A percentile compares a stretch with the other conserved stretches of the same genome.
phyloP scores from a whole-genome alignment of 2,888 invertebrate species.

The Rhagium mordax region DNA sequence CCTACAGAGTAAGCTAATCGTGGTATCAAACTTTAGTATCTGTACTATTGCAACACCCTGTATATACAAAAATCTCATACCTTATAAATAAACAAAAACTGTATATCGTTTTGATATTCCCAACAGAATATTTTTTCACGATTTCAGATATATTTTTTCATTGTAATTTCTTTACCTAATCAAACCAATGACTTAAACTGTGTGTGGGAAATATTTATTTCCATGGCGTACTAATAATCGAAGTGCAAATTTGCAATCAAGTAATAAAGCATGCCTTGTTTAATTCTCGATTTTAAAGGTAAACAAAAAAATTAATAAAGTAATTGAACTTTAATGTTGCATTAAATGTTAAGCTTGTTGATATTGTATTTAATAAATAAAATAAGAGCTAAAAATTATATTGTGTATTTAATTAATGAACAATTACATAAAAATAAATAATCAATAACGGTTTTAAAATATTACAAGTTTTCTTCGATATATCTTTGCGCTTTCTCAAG shows the following conservation, averaged over 20 bases:
- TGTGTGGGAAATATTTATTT: slow-evolving; percentile 8
- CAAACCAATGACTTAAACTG: slow-evolving; percentile 24
- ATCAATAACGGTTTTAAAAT: background rate
- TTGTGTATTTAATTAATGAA: slow-evolving; percentile 25
- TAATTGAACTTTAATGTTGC: slow-evolving; percentile 57
- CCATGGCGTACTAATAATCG: slow-evolving; percentile 9
- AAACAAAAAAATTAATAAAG: slow-evolving; percentile 40
- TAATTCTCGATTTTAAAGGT: slow-evolving; percentile 32
- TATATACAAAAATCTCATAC: too few relatives aligned
- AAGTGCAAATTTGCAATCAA: slow-evolving; percentile 22
- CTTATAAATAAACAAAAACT: too few relatives aligned
- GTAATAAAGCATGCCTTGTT: slow-evolving; percentile 42
- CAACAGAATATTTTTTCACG: background rate
- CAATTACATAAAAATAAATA: slow-evolving; percentile 21
- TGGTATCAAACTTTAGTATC: too few relatives aligned
- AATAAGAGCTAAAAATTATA: slow-evolving; percentile 31
- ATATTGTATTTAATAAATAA: slow-evolving; percentile 60
- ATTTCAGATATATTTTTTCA: background rate
- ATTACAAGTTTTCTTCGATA: slow-evolving; percentile 67
- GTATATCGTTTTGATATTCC: too few relatives aligned
- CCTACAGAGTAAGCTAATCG: too few relatives aligned
- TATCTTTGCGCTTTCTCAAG: slow-evolving; percentile 74
- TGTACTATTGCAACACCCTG: too few relatives aligned
- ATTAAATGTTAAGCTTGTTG: slow-evolving; percentile 63
- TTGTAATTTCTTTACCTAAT: background rate